Evolutionary conservation across 23 tunicate genomes (phyloP).

Genomic region (Trididemnum clinides): DNA sequence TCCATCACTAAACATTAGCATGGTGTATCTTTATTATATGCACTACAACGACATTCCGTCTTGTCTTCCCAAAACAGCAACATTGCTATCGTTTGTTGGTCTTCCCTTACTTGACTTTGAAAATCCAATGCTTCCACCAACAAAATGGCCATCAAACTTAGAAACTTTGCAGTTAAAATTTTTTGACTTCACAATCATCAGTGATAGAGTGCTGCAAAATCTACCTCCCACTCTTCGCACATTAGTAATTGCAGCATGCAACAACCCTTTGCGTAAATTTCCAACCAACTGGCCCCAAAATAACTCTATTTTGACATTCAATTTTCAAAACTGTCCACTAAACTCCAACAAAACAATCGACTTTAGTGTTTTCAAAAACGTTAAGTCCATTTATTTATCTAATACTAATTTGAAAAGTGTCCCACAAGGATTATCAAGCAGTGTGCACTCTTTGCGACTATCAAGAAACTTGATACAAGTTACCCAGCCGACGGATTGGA

Average conservation of each 20-base stretch:
- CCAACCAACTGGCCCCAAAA: constrained; percentile 9
- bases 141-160: constrained; percentile 12
- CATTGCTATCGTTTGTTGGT: background rate
- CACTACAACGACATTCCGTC: constrained; percentile 12
- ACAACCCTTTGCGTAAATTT: background rate
- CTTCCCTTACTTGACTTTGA: constrained; percentile 22
- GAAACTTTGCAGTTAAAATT: background rate
- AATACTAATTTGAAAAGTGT: constrained; percentile 18
- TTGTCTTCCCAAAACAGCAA: constrained; percentile 16
- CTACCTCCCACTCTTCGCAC: background rate
- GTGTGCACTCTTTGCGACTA: background rate
- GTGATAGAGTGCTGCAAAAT: constrained; percentile 8
- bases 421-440: constrained; percentile 6
- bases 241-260: background rate
- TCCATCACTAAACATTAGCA: background rate
- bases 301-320: background rate
- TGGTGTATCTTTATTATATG: background rate
- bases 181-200: background rate
- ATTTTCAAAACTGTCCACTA: constrained; percentile 10
- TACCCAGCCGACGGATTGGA: background rate
- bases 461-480: background rate
- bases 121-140: background rate
- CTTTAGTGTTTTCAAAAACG: background rate
- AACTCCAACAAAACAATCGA: background rate
- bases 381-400: background rate